phyloP scores from a whole-genome alignment of 2,113 vertebrate species.

The Emydura subglobosa region DNA sequence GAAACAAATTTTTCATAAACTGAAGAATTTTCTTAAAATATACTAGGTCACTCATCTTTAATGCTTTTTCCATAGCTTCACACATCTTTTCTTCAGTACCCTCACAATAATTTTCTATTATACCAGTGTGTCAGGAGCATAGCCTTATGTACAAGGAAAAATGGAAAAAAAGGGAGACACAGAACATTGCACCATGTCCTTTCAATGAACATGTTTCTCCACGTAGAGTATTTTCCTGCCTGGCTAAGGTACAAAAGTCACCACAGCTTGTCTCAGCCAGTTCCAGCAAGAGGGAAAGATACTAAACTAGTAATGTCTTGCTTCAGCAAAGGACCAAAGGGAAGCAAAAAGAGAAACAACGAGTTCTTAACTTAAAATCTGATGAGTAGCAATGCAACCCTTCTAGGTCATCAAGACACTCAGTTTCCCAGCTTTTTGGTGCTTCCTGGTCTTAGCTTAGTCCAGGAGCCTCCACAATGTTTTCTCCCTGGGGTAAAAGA shows the following conservation, averaged over 20 bases:
- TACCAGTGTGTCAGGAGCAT: not conserved
- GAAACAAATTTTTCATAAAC: not conserved
- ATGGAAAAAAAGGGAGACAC: constrained; percentile 3
- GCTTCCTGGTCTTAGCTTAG: not conserved
- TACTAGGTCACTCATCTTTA: not conserved
- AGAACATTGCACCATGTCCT: not conserved
- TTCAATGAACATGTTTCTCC: not conserved
- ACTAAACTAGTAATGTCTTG: not conserved
- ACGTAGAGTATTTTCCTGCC: not conserved
- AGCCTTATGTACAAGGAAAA: not conserved
- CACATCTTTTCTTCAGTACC: not conserved
- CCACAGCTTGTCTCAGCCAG: not conserved
- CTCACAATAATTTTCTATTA: not conserved
- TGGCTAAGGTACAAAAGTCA: not conserved
- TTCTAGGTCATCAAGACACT: not conserved
- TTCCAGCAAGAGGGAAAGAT: not conserved
- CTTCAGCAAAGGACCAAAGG: not conserved
- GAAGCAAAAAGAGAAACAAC: not conserved
- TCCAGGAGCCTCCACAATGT: not conserved
- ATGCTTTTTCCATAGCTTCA: not conserved
- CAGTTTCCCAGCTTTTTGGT: not conserved
- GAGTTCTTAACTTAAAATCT: not conserved
- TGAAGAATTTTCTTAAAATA: not conserved
- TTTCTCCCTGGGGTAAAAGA: not conserved
- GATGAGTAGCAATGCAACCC: not conserved